Percentiles rank a stretch among this genome's conserved stretches.
Conservation (phyloP, 37 sponge, comb jelly and placozoan species). For the Hormiphora californensis region DNA sequence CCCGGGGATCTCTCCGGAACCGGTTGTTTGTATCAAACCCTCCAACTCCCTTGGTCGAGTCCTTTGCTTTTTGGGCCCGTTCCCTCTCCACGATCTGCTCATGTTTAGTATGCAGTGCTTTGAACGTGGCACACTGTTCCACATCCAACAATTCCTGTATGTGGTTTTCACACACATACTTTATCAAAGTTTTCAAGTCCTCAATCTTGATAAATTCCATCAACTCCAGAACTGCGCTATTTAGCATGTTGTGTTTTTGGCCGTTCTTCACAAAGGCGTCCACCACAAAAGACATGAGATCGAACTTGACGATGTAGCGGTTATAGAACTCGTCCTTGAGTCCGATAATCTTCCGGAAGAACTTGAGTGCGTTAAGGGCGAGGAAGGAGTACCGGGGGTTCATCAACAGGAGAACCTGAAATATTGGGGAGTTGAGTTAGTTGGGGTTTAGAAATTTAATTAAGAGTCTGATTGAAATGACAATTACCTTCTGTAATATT, state of each 20-base stretch:
- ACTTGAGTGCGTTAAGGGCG: slow-evolving; percentile 52
- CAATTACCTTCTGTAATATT: slow-evolving; percentile 75
- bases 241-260: slow-evolving; percentile 82
- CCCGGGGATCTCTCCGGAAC: slow-evolving; percentile 73
- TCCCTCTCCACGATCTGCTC: slow-evolving; percentile 67
- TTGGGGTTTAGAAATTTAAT: background rate
- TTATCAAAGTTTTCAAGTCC: slow-evolving; percentile 62
- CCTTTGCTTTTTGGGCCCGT: background rate
- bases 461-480: slow-evolving; percentile 43
- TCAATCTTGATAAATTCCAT: slow-evolving; percentile 78
- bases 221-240: slow-evolving; percentile 89
- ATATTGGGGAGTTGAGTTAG: background rate
- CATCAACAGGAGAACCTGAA: slow-evolving; percentile 40
- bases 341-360: slow-evolving; percentile 77
- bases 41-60: background rate
- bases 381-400: slow-evolving; percentile 55
- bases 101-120: slow-evolving; percentile 61
- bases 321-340: slow-evolving; percentile 93
- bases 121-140: slow-evolving; percentile 78
- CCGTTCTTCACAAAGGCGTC: slow-evolving; percentile 75
- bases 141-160: slow-evolving; percentile 60
- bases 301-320: slow-evolving; percentile 76
- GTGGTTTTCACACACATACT: slow-evolving; percentile 72
- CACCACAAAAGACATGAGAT: slow-evolving; percentile 78
- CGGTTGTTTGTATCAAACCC: slow-evolving; percentile 41